These are phyloP conservation scores for Cactoblastis cactorum DNA, from an alignment of 2,888 invertebrate genomes.

Conservation along the genomic window DNA sequence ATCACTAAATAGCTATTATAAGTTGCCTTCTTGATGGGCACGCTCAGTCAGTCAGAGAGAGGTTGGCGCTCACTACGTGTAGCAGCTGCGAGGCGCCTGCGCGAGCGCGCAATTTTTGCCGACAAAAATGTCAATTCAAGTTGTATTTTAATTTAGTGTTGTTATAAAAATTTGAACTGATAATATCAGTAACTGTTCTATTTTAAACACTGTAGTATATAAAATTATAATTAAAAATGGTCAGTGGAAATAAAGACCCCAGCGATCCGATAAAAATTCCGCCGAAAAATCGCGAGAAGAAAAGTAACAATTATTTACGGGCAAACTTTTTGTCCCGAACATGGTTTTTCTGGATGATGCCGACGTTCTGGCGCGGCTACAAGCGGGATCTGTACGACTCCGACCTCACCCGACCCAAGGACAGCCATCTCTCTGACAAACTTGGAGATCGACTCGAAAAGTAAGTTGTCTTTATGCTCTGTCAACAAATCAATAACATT, in stretches of 20 bases:
- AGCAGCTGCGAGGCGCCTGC: constrained; percentile 51
- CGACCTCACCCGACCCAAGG: constrained; percentile 85
- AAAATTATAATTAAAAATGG: constrained; percentile 50
- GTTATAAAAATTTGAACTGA: constrained; percentile 18
- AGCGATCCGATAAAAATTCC: constrained; percentile 65
- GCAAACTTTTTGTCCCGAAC: constrained; percentile 63
- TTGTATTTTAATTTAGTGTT: constrained; percentile 36
- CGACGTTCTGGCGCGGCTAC: constrained; percentile 79
- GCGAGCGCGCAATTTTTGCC: constrained; percentile 40
- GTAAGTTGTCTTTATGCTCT: constrained; percentile 58
- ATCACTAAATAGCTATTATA: constrained; percentile 6
- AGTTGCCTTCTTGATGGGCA: constrained; percentile 1
- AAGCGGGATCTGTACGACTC: constrained; percentile 81
- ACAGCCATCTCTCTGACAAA: constrained; percentile 81
- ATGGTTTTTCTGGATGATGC: constrained; percentile 78
- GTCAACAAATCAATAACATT: constrained; percentile 8
- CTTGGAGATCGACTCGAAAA: constrained; percentile 82
- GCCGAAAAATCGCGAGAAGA: constrained; percentile 69
- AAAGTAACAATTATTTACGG: constrained; percentile 65
- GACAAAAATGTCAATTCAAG: constrained; percentile 42
- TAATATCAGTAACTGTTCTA: constrained; percentile 15
- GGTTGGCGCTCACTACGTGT: constrained; percentile 56
- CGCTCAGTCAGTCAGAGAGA: constrained; percentile 56
- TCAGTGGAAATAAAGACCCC: constrained; percentile 69
- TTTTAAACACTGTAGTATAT: constrained; percentile 13